A percentile compares a stretch with the other conserved stretches of the same genome.
These are phyloP conservation scores for Casuarius casuarius DNA, from an alignment of 2,113 vertebrate genomes.

Conservation along the genomic window DNA sequence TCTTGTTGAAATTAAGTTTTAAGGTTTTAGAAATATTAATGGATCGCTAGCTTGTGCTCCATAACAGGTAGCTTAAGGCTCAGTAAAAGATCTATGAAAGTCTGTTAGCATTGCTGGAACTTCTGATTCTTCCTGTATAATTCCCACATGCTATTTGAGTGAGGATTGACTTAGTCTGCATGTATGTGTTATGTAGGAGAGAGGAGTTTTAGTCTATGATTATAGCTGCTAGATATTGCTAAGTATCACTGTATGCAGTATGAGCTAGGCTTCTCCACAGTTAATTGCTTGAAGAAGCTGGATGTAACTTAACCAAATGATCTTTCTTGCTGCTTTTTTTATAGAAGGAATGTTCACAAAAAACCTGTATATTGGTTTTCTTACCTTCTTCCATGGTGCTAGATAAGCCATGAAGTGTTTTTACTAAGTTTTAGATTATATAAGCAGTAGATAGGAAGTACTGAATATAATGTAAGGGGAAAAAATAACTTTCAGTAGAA, in stretches of 20 bases:
- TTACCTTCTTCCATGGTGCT: background rate
- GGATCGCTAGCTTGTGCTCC: background rate
- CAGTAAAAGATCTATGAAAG: background rate
- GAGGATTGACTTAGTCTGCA: background rate
- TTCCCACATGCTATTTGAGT: background rate
- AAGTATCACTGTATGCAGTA: background rate
- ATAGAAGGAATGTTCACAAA: background rate
- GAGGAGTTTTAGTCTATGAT: background rate
- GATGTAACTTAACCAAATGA: background rate
- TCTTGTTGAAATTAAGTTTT: background rate
- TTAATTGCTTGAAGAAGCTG: background rate
- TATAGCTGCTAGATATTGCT: background rate
- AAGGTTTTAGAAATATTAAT: background rate
- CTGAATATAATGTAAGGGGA: background rate
- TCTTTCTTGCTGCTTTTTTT: background rate
- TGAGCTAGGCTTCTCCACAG: background rate
- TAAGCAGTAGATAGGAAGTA: background rate
- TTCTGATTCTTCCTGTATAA: background rate
- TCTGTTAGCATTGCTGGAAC: background rate
- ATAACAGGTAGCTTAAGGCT: background rate
- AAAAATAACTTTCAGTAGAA: background rate
- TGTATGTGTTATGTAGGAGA: background rate
- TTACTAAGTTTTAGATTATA: background rate
- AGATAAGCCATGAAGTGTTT: background rate
- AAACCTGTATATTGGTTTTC: background rate